Percentiles rank a stretch among this genome's conserved stretches.
phyloP scores from a whole-genome alignment of 2,113 vertebrate genomes.

The Arvicanthis niloticus region DNA sequence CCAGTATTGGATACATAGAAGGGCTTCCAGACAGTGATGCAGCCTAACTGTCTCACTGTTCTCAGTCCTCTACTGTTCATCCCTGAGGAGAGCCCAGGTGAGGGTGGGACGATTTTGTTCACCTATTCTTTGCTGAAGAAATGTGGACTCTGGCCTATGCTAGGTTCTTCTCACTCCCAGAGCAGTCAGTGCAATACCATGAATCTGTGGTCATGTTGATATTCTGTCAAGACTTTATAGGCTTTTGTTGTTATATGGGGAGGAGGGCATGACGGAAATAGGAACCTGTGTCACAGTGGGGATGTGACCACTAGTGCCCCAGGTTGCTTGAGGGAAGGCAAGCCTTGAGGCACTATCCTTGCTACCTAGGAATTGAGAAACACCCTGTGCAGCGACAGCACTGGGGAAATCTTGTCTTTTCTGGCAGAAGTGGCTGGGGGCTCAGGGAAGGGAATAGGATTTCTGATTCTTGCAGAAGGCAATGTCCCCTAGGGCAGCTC shows the following conservation, averaged over 20 bases:
- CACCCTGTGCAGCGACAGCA: neutral
- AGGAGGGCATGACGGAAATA: neutral
- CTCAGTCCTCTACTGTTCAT: neutral
- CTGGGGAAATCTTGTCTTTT: neutral
- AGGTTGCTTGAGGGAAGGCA: neutral
- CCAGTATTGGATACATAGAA: neutral
- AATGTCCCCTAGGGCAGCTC: constrained; percentile 72
- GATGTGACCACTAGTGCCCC: neutral
- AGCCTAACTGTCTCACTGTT: neutral
- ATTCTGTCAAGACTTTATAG: neutral
- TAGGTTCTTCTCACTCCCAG: neutral
- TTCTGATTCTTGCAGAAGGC: constrained; percentile 55
- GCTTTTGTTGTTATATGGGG: neutral
- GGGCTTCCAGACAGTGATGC: neutral
- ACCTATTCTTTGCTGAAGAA: neutral
- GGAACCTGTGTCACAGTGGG: neutral
- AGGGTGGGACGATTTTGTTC: neutral
- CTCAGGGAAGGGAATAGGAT: constrained; percentile 3
- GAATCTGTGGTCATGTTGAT: neutral
- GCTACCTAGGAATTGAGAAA: neutral
- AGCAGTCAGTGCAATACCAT: neutral
- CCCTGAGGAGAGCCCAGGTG: neutral
- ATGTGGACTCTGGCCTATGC: neutral
- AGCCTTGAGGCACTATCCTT: neutral
- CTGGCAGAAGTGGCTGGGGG: neutral